Evolutionary conservation across 2,113 vertebrate species (phyloP).

Genomic region (Cynocephalus volans): DNA sequence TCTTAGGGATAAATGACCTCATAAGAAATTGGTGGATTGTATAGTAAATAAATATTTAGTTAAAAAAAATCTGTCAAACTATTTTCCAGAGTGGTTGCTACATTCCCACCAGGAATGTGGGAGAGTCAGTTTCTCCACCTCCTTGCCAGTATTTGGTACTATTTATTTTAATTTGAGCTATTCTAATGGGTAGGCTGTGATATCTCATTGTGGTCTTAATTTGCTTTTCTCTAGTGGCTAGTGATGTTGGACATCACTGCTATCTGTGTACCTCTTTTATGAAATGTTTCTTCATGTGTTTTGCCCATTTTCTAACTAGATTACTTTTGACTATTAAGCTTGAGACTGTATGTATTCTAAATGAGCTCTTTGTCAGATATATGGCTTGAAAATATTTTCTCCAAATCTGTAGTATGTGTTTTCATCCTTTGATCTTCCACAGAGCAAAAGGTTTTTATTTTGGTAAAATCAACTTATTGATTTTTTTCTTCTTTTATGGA

Average conservation of each 20-base stretch:
- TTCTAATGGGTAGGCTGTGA: not conserved
- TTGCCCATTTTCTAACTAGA: not conserved
- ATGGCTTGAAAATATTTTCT: not conserved
- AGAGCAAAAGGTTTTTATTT: not conserved
- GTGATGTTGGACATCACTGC: not conserved
- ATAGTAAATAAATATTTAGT: not conserved
- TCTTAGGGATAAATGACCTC: not conserved
- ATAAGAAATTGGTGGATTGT: not conserved
- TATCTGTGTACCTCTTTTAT: not conserved
- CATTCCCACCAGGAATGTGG: not conserved
- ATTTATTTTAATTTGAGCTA: not conserved
- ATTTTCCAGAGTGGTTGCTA: not conserved
- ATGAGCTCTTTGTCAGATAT: not conserved
- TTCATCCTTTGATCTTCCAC: not conserved
- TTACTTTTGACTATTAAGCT: not conserved
- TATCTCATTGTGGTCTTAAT: not conserved
- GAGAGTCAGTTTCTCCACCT: not conserved
- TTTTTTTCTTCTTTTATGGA: not conserved
- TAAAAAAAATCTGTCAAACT: not conserved
- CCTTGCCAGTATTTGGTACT: not conserved
- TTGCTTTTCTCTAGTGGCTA: not conserved
- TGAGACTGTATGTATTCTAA: not conserved
- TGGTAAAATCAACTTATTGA: not conserved
- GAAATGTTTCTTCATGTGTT: not conserved
- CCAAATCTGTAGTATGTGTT: not conserved